These are phyloP conservation scores for Agrochola macilenta DNA, from an alignment of 2,888 invertebrate species.

Conservation along the genomic window DNA sequence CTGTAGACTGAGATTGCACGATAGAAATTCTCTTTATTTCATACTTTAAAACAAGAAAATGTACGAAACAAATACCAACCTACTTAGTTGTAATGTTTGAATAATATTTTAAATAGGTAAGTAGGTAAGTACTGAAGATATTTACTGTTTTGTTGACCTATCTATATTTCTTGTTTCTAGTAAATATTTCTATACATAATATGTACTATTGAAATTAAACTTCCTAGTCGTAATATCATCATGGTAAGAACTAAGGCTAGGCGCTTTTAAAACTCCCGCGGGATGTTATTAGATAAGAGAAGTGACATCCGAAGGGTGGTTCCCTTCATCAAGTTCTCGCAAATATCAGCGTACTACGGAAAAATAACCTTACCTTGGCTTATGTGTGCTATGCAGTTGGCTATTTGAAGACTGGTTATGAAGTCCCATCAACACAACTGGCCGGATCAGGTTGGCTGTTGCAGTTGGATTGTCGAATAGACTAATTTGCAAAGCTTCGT, in stretches of 20 bases:
- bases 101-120: background rate
- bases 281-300: background rate
- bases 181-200: too few species aligned
- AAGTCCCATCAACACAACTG: background rate
- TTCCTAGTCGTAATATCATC: background rate
- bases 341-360: background rate
- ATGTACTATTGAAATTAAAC: background rate
- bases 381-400: too few species aligned
- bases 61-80: background rate
- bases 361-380: background rate
- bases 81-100: background rate
- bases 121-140: background rate
- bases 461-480: background rate
- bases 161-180: background rate
- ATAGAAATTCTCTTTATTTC: slow-evolving; percentile 38
- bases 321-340: background rate
- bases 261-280: background rate
- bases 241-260: background rate
- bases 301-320: background rate
- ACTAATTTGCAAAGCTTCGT: background rate
- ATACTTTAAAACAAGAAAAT: slow-evolving; percentile 12
- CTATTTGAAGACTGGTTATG: background rate
- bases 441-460: background rate
- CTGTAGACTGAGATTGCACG: slow-evolving; percentile 43
- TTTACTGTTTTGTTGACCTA: background rate